A percentile compares a stretch with the other conserved stretches of the same genome.
Evolutionary conservation across 1,140 invertebrate species (phyloP).

Genomic region (Panulirus ornatus): DNA sequence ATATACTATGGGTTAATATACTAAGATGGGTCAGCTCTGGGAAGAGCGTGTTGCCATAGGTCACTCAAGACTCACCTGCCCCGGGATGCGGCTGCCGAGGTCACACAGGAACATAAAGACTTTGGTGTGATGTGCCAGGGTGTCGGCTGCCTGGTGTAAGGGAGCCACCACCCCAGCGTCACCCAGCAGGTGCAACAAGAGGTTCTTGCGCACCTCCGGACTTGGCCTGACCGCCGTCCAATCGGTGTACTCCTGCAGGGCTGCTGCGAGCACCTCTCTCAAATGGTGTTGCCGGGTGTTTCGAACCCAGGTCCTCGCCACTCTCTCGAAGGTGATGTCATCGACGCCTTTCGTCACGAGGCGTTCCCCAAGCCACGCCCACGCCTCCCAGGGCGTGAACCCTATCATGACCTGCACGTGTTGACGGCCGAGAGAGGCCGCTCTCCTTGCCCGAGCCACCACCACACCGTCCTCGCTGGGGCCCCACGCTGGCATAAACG

Average conservation of each 20-base stretch:
- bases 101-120: constrained; percentile 70
- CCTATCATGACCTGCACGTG: constrained; percentile 85
- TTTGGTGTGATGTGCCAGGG: constrained; percentile 43
- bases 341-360: constrained; percentile 72
- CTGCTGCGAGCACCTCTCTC: constrained; percentile 82
- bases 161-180: constrained; percentile 71
- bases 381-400: constrained; percentile 72
- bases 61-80: constrained; percentile 55
- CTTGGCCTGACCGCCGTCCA: constrained; percentile 76
- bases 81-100: constrained; percentile 20
- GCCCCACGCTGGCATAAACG: constrained; percentile 90
- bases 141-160: constrained; percentile 69
- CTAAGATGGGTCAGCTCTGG: no score
- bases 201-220: constrained; percentile 78
- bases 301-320: constrained; percentile 74
- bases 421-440: constrained; percentile 88
- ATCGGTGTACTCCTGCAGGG: constrained; percentile 84
- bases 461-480: constrained; percentile 92
- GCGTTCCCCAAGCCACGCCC: constrained; percentile 73
- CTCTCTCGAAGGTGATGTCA: constrained; percentile 56
- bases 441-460: constrained; percentile 78
- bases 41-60: no score
- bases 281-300: constrained; percentile 75
- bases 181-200: constrained; percentile 66
- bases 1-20: no score